Evolutionary conservation across 2,888 invertebrate species (phyloP).

Genomic region (Achlya flavicornis): DNA sequence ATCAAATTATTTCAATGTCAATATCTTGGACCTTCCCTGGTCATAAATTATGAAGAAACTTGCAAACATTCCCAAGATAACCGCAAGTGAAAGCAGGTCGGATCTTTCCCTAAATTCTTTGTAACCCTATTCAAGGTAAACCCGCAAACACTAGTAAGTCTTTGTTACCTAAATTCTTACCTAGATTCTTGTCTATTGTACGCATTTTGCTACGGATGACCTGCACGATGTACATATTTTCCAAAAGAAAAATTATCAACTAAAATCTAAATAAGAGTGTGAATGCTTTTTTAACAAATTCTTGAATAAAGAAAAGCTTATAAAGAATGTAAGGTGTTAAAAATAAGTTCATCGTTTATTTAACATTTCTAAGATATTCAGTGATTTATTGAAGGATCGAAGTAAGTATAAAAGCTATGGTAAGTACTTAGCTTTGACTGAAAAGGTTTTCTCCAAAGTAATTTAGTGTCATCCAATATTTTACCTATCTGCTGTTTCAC

Average conservation of each 20-base stretch:
- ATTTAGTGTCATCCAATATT: too few relatives aligned
- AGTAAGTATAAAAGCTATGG: too few relatives aligned
- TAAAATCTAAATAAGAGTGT: background rate
- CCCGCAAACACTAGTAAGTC: slow-evolving; percentile 22
- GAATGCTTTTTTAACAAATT: background rate
- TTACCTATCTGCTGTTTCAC: too few relatives aligned
- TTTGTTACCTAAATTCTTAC: slow-evolving; percentile 16
- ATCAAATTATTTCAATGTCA: background rate
- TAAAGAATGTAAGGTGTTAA: too few relatives aligned
- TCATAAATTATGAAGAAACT: slow-evolving; percentile 56
- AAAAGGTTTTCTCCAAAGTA: background rate
- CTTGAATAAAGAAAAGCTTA: too few relatives aligned
- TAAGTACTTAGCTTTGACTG: too few relatives aligned
- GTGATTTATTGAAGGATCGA: background rate
- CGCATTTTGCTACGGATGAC: background rate
- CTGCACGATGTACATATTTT: background rate
- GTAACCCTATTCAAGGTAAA: slow-evolving; percentile 32
- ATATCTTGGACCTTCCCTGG: slow-evolving; percentile 12
- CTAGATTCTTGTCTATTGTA: slow-evolving; percentile 16
- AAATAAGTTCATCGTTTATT: background rate
- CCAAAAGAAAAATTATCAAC: background rate
- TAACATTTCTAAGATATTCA: background rate
- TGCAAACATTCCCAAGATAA: slow-evolving; percentile 47
- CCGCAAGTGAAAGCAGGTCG: slow-evolving; percentile 38
- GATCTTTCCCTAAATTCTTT: slow-evolving; percentile 43